Base-by-base conservation (phyloP, 1,140 invertebrate genomes). In the Melanaphis sacchari region DNA sequence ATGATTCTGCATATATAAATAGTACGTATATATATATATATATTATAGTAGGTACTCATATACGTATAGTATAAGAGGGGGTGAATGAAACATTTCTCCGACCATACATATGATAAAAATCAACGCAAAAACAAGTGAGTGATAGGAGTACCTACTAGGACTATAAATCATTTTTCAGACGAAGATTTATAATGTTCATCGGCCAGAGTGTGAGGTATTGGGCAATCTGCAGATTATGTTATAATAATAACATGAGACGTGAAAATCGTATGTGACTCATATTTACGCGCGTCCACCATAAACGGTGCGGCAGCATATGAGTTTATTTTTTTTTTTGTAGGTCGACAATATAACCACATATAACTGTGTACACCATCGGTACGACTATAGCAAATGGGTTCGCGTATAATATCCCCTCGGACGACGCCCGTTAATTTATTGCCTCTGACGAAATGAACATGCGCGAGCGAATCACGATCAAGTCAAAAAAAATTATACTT, bases 361-460 rank as follows among this genome's bases (percentile, higher is more conserved):
- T n/a, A 66, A 59, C 54, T 38, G 1, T 18, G 15, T 76, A 84
- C 0, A 40, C 40, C 82, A 40, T 84, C 81, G 38, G 22, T 24
- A 41, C 24, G 82, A 26, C 24, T 41, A 15, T 9, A 15, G 40
- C 76, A 7, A 82, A 82, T 82, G 22, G 76, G 22, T 82, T 82
- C 9, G 40, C 31, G 24, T 31, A 38, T 84, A 41, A 26, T 84
- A 40, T 43, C 41, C 40, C 40, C 84, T 43, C 85, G 43, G 43
- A 38, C 85, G 31, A 66, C 31, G 59, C 31, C 59, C 85, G 91
- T 81, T 49, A 38, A 92, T 52, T 92, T 84, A 92, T 84, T 49
- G 91, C 43, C 76, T 49, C 91, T 92, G 91, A 92, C 91, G 91
- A 84, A 92, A 52, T 54, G 49, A 31, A 26, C 91, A 52, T 52